These are phyloP conservation scores for Rhogogaster chlorosoma DNA, from an alignment of 2,888 invertebrate genomes.

Conservation along the genomic window DNA sequence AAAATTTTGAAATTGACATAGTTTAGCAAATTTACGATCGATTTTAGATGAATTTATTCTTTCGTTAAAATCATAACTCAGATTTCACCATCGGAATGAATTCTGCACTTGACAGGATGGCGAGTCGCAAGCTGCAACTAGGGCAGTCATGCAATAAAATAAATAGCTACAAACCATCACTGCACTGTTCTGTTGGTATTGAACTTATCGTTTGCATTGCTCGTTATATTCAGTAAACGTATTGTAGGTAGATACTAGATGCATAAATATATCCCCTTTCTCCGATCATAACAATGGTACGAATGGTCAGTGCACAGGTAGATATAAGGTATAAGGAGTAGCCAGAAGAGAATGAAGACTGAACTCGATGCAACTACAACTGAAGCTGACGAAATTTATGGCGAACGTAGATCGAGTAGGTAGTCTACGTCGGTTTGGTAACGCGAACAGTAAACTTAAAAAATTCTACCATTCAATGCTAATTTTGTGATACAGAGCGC, in stretches of 20 bases:
- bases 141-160: constrained; percentile 64
- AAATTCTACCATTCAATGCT: constrained; percentile 44
- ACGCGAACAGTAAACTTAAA: constrained; percentile 26
- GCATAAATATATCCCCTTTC: constrained; percentile 48
- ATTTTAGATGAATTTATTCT: not conserved
- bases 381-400: constrained; percentile 47
- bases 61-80: not conserved
- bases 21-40: not conserved
- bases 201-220: constrained; percentile 59
- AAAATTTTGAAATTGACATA: not conserved
- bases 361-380: constrained; percentile 23
- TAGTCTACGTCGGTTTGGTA: constrained; percentile 6
- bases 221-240: constrained; percentile 29
- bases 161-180: constrained; percentile 62
- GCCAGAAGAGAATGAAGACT: constrained; percentile 19
- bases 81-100: constrained; percentile 54
- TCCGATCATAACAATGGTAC: constrained; percentile 45
- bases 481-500: constrained; percentile 46
- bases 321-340: constrained; percentile 11
- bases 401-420: constrained; percentile 11
- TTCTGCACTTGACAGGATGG: constrained; percentile 51
- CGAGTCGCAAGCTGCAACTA: constrained; percentile 57
- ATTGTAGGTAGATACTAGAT: constrained; percentile 33
- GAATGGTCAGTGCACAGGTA: constrained; percentile 13
- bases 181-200: constrained; percentile 58